Percentiles rank a stretch among this genome's conserved stretches.
Conservation (phyloP, 2,113 vertebrate genomes). For the Ornithorhynchus anatinus region DNA sequence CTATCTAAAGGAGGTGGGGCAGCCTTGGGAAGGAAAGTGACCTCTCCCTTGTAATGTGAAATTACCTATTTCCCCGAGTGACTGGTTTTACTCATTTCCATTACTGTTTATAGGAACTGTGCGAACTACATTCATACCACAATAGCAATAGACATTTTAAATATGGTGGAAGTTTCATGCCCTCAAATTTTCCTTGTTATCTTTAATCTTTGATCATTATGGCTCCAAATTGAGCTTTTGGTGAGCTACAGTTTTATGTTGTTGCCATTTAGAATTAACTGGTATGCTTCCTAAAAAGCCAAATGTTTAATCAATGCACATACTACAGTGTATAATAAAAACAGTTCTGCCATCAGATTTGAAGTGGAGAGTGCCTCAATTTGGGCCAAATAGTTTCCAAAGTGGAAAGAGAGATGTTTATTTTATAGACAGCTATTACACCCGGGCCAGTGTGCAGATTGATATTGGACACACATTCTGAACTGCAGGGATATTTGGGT, state of each 20-base stretch:
- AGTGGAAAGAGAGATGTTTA: slow-evolving; percentile 31
- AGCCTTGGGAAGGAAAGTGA: slow-evolving; percentile 44
- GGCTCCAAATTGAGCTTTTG: slow-evolving; percentile 42
- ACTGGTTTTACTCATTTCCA: slow-evolving; percentile 46
- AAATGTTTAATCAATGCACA: slow-evolving; percentile 60
- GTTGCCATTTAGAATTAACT: slow-evolving; percentile 54
- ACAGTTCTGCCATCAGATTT: slow-evolving; percentile 40
- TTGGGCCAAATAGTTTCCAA: slow-evolving; percentile 48
- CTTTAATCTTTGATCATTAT: slow-evolving; percentile 55
- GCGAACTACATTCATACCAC: slow-evolving; percentile 42
- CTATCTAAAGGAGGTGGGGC: slow-evolving; percentile 35
- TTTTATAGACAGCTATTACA: slow-evolving; percentile 11
- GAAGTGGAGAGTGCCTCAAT: slow-evolving; percentile 44
- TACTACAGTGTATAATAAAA: slow-evolving; percentile 52
- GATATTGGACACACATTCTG: slow-evolving; percentile 10
- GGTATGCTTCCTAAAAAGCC: slow-evolving; percentile 59
- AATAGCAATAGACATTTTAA: slow-evolving; percentile 65
- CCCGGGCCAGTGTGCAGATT: slow-evolving; percentile 13
- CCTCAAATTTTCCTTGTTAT: slow-evolving; percentile 55
- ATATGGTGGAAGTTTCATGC: slow-evolving; percentile 64
- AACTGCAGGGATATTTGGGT: not conserved
- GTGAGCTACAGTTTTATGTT: slow-evolving; percentile 52
- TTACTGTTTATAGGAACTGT: slow-evolving; percentile 49
- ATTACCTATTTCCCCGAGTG: slow-evolving; percentile 32
- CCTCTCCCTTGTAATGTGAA: slow-evolving; percentile 63